These are phyloP conservation scores for Montipora capitata DNA, from an alignment of 92 coral and sea anemone species.

Conservation along the genomic window DNA sequence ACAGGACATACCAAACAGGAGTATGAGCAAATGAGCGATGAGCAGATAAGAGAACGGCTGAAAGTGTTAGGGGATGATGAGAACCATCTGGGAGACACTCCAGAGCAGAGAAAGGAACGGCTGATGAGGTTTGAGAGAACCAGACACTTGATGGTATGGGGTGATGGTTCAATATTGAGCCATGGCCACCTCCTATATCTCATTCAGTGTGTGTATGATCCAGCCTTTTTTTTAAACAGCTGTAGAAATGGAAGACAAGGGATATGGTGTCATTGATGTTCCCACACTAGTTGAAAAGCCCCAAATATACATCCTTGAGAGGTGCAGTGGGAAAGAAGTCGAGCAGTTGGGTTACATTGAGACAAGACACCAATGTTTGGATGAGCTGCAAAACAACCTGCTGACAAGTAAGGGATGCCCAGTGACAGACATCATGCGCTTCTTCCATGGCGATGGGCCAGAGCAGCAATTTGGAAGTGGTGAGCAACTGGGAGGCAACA, in stretches of 20 bases:
- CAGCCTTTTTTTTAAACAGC: conserved; percentile 45
- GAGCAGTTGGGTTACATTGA: conserved; percentile 54
- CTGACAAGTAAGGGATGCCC: conserved; percentile 5
- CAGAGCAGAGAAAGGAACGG: conserved; percentile 17
- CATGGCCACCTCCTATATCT: conserved; percentile 40
- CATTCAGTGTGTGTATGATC: conserved; percentile 34
- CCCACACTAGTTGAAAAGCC: conserved; percentile 54
- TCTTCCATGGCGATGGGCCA: conserved; percentile 53
- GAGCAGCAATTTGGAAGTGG: too few relatives aligned
- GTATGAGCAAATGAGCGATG: conserved; percentile 32
- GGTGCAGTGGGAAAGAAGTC: conserved; percentile 52
- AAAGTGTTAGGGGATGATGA: not conserved
- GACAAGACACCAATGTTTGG: conserved; percentile 45
- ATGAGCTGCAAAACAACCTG: conserved; percentile 37
- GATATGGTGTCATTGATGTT: conserved; percentile 27
- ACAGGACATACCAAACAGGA: conserved; percentile 13
- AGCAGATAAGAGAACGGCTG: conserved; percentile 12
- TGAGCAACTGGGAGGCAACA: too few relatives aligned
- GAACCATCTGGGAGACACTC: conserved; percentile 1
- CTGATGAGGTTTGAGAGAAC: conserved; percentile 36
- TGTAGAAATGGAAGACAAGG: conserved; percentile 23
- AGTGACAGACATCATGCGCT: conserved; percentile 47
- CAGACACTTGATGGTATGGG: conserved; percentile 38
- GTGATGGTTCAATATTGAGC: conserved; percentile 20
- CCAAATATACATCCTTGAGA: conserved; percentile 47